Conservation (phyloP, 1,140 invertebrate species). For the Anthonomus grandis region DNA sequence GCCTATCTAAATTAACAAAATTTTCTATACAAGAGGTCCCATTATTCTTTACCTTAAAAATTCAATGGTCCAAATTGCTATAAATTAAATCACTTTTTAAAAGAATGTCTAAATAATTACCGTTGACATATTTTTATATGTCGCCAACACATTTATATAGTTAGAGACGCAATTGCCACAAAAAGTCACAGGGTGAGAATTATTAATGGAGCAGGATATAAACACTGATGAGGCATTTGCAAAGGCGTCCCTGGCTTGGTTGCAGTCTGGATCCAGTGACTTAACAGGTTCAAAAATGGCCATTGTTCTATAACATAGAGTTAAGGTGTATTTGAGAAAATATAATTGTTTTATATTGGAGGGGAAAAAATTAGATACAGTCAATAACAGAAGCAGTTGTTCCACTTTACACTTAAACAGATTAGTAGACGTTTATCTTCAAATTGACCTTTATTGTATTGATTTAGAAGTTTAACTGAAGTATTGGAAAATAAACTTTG, state of each 20-base stretch:
- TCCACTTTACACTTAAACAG: no score
- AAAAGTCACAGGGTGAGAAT: conserved; percentile 54
- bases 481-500: no score
- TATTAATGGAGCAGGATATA: conserved; percentile 53
- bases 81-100: conserved; percentile 3
- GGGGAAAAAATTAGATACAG: no score
- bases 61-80: conserved; percentile 15
- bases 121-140: conserved; percentile 51
- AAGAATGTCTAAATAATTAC: conserved; percentile 32
- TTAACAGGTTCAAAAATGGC: neutral
- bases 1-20: conserved; percentile 54
- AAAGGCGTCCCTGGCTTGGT: conserved; percentile 42
- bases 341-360: no score
- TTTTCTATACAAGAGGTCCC: conserved; percentile 53
- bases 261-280: conserved; percentile 8
- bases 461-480: no score
- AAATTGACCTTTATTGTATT: no score
- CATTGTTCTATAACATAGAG: conserved; percentile 10
- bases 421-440: no score
- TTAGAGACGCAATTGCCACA: conserved; percentile 54
- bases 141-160: conserved; percentile 51
- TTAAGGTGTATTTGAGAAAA: no score
- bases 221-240: conserved; percentile 52
- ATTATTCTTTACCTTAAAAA: conserved; percentile 39
- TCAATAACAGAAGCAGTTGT: no score